Evolutionary conservation across 2,888 invertebrate genomes (phyloP), one percentile per base, ranked within the genome.

Genomic region (Pseudolycoriella hygida): DNA sequence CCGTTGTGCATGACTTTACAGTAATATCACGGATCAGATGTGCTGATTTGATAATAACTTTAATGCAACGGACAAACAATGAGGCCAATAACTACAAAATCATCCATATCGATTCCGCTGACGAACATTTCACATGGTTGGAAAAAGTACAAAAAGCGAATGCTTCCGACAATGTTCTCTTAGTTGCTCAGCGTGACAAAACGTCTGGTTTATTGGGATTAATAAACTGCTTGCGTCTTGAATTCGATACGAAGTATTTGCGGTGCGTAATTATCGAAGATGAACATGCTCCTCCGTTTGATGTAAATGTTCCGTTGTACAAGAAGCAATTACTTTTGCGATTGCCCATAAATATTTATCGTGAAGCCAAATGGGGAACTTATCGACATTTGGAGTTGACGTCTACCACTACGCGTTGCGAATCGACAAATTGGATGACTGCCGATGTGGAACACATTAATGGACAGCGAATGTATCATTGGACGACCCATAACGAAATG

Each of bases 191-290:
- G 58, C 73, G 76, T 50, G 76, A 80, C 45, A 68, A 70, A 2
- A 66, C 76, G 8, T 85, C 73, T 57, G 97, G 97, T n/a, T 68
- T 93, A 1, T 60, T 90, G 17, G 97, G 96, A n/a, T 65, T 94
- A 45, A 76, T 86, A 0, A 90, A 90, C 54, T 93, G 92, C 60
- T 60, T 96, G 19, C 71, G 82, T 48, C 79, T 72, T 53, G 92
- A 93, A 57, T 77, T 80, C 1, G 81, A 81, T 50, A 82, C 84
- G 41, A 72, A 74, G 51, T 59, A 73, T 1, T 65, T 76, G 1
- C 69, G 70, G 45, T 76, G 76, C 46, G 60, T 85, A 6, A 69
- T 80, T 32, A 73, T 84, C 45, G 60, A 76, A 49, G 78, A 78
- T 52, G 58, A 66, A 0, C 67, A 68, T 2, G 80, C 79, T 0